Evolutionary conservation across 2,888 invertebrate genomes (phyloP).

Genomic region (Lithophane leautieri): DNA sequence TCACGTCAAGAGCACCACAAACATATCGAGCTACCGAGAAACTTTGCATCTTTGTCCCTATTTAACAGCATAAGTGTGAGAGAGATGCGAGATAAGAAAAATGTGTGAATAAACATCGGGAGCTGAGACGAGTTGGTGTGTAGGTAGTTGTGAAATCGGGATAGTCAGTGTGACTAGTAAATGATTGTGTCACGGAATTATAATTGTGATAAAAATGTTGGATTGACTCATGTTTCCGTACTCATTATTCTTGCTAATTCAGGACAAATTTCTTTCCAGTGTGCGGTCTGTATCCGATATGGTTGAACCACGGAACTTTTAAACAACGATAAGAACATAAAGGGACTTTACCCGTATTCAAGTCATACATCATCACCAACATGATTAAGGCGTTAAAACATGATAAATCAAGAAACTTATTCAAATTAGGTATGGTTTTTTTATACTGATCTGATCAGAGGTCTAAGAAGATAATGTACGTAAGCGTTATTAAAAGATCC

Average conservation of each 20-base stretch:
- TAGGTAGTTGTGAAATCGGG: slow-evolving; percentile 58
- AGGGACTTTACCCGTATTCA: background rate
- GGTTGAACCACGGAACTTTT: background rate
- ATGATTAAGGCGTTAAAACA: too few species aligned
- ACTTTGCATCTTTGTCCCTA: slow-evolving; percentile 75
- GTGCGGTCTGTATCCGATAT: background rate
- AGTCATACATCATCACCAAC: background rate
- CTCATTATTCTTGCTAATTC: background rate
- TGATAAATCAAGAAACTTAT: too few species aligned
- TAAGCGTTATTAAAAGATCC: background rate
- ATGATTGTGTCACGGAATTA: slow-evolving; percentile 31
- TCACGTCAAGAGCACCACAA: slow-evolving; percentile 79
- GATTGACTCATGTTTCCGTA: background rate
- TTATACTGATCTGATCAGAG: background rate
- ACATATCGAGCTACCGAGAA: slow-evolving; percentile 84
- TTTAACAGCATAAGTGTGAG: slow-evolving; percentile 63
- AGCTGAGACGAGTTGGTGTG: slow-evolving; percentile 62
- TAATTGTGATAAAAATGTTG: slow-evolving; percentile 13
- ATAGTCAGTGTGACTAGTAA: slow-evolving; percentile 31
- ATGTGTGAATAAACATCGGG: slow-evolving; percentile 81
- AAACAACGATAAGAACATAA: background rate
- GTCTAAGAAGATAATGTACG: background rate
- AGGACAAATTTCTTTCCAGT: background rate
- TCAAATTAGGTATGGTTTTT: too few species aligned
- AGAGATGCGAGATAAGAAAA: slow-evolving; percentile 65